Evolutionary conservation across 2,797 vertebrate genomes (phyloP), one percentile per base, ranked within the genome.

Genomic region (Manis javanica): DNA sequence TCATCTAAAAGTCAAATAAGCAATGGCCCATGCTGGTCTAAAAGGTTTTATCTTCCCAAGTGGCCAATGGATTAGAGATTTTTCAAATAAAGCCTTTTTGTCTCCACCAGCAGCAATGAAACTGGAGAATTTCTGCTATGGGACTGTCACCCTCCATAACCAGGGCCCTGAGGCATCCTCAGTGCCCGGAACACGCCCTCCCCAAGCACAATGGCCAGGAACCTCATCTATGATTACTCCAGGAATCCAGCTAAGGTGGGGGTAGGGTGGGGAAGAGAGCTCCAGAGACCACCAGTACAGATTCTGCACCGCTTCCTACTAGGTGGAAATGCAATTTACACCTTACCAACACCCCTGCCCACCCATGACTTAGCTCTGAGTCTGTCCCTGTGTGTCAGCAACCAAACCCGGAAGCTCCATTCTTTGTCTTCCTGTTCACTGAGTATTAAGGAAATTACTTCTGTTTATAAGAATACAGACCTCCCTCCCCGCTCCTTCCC

Each of bases 331-430:
- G 18, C 26, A 63, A 23, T 37, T 26, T 9, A 21, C 46, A 59
- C n/a, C 14, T 21, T 21, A 1, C 19, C 3, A 4, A 49, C 34
- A 1, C 24, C 53, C 42, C 19, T 3, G 0, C n/a, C 51, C 39
- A 23, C 23, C 49, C 23, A 1, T 31, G 85, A 29, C 77, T 64
- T 18, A 29, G 49, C 59, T 39, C 37, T 66, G 37, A 39, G 51
- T 10, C 59, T 37, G 11, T 13, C 18, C 29, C 63, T 12, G 0
- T 5, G 21, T 61, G 31, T 42, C 26, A 31, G 42, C 72, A 82
- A 49, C 24, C 31, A 6, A 18, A 1, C 0, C 23, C 16, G 34
- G n/a, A 63, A 75, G 24, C 7, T 42, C 42, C 23, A 39, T 23
- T 46, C 37, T 66, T 23, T 31, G 68, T 51, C 29, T 18, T 55